Evolutionary conservation across 2,113 vertebrate species (phyloP).

Genomic region (Percina caprodes): DNA sequence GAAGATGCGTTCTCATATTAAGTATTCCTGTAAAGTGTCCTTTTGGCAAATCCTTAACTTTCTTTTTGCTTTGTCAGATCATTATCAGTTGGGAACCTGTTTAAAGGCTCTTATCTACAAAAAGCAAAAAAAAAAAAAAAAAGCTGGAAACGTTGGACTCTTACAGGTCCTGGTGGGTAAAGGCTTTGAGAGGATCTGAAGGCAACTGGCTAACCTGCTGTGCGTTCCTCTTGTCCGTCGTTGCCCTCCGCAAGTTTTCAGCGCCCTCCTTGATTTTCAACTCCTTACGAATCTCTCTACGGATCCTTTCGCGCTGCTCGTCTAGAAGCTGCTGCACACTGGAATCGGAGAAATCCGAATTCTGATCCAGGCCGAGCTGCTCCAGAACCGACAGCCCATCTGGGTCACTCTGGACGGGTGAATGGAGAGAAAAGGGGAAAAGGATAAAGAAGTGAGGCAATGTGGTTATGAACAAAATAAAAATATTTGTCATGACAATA

Average conservation of each 20-base stretch:
- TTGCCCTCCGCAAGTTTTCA: constrained; percentile 92
- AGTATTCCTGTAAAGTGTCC: not conserved
- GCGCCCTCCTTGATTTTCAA: constrained; percentile 96
- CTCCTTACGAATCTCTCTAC: constrained; percentile 93
- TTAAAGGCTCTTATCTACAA: not conserved
- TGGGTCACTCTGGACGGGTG: constrained; percentile 82
- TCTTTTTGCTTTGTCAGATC: not conserved
- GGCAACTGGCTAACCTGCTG: constrained; percentile 74
- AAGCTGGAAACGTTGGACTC: not conserved
- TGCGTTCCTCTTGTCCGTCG: constrained; percentile 91
- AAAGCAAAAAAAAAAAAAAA: not conserved
- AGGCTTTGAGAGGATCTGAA: not conserved
- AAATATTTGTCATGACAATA: not conserved
- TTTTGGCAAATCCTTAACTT: not conserved
- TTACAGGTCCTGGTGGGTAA: not conserved
- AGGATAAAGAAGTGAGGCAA: not conserved
- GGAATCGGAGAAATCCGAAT: constrained; percentile 88
- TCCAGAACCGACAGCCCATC: constrained; percentile 84
- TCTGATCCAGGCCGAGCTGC: constrained; percentile 85
- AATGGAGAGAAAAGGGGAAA: not conserved
- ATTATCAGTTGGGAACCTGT: not conserved
- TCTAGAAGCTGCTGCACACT: constrained; percentile 90
- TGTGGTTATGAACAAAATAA: not conserved
- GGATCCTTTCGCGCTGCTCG: constrained; percentile 90
- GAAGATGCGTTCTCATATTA: not conserved